These are phyloP conservation scores for Megaleporinus macrocephalus DNA, from an alignment of 2,113 vertebrate species.

Conservation along the genomic window DNA sequence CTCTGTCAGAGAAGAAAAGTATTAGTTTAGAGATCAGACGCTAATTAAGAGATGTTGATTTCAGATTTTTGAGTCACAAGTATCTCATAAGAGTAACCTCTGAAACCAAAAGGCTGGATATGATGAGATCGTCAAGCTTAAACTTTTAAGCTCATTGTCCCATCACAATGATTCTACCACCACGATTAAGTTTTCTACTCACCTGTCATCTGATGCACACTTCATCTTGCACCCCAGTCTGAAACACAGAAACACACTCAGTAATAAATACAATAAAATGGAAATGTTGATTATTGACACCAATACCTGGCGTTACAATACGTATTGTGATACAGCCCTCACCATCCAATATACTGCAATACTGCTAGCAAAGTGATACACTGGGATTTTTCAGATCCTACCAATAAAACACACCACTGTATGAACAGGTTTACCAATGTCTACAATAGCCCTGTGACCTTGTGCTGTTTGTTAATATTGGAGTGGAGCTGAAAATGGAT, in stretches of 20 bases:
- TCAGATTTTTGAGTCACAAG: not conserved
- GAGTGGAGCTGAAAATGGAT: no score
- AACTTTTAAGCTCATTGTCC: not conserved
- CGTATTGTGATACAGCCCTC: no score
- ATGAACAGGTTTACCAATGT: no score
- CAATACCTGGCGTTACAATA: no score
- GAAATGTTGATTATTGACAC: not conserved
- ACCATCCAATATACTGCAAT: no score
- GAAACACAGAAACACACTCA: not conserved
- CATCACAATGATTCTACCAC: not conserved
- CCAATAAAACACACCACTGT: no score
- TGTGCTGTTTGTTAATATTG: no score
- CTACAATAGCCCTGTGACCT: no score
- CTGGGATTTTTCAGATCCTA: no score
- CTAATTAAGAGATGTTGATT: not conserved
- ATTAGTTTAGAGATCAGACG: not conserved
- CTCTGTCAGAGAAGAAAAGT: constrained; percentile 18
- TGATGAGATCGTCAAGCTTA: not conserved
- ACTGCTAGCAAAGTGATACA: no score
- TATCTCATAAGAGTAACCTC: not conserved
- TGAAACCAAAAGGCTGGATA: not conserved
- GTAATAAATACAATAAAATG: not conserved
- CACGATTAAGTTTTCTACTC: not conserved
- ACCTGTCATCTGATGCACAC: constrained; percentile 16
- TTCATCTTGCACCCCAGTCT: constrained; percentile 21